Evolutionary conservation across 2,797 vertebrate genomes (phyloP).

Genomic region (Lemur catta): DNA sequence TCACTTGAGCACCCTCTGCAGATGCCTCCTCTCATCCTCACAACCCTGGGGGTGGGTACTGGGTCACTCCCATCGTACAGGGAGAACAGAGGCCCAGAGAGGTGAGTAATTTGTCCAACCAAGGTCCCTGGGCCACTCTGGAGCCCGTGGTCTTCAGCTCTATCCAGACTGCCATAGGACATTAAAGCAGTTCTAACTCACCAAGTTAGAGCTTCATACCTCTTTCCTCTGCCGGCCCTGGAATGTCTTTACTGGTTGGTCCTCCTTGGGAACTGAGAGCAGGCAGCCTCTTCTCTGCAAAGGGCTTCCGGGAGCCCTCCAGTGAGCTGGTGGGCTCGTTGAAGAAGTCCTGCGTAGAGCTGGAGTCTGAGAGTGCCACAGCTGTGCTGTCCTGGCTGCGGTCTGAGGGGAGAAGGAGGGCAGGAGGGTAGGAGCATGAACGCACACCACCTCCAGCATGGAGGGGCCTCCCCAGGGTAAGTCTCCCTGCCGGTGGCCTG

Average conservation of each 20-base stretch:
- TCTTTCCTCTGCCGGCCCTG: constrained; percentile 87
- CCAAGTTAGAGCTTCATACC: constrained; percentile 80
- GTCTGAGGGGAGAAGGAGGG: constrained; percentile 84
- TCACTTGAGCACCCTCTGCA: neutral
- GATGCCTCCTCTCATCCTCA: neutral
- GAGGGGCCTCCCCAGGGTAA: neutral
- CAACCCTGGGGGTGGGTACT: neutral
- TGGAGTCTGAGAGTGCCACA: constrained; percentile 96
- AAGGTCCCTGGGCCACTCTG: neutral
- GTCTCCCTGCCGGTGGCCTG: neutral
- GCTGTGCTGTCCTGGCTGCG: constrained; percentile 97
- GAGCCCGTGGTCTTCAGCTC: neutral
- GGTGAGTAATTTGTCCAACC: neutral
- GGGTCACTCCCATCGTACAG: neutral
- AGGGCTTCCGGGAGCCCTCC: constrained; percentile 91
- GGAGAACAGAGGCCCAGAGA: neutral
- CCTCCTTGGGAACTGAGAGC: constrained; percentile 83
- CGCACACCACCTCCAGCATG: neutral
- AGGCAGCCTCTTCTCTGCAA: constrained; percentile 85
- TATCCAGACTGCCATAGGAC: neutral
- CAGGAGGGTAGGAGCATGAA: constrained; percentile 63
- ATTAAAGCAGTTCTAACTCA: neutral
- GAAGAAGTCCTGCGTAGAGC: constrained; percentile 97
- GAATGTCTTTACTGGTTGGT: constrained; percentile 86
- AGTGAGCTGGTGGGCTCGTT: constrained; percentile 92